Evolutionary conservation across 2,113 vertebrate species (phyloP).

Genomic region (Ictalurus punctatus): DNA sequence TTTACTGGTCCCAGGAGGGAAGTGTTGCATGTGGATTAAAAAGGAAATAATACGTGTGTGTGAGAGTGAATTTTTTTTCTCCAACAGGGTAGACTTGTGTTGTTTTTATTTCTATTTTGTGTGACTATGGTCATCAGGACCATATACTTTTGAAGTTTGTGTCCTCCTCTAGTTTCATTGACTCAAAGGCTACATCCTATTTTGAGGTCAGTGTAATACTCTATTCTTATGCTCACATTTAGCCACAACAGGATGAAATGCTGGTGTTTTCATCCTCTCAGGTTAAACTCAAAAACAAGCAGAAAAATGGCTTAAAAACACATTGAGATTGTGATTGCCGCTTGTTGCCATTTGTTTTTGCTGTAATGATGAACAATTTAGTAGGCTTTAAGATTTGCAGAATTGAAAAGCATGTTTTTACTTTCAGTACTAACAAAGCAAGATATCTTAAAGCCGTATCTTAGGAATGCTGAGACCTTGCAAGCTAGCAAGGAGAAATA

Average conservation of each 20-base stretch:
- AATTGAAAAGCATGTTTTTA: neutral
- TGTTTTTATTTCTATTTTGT: neutral
- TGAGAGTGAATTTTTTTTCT: neutral
- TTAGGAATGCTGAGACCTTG: neutral
- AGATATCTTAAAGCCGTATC: neutral
- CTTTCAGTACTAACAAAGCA: neutral
- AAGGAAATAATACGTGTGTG: neutral
- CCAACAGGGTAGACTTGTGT: neutral
- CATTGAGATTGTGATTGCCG: neutral
- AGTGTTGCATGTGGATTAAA: neutral
- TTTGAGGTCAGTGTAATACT: neutral
- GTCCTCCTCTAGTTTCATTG: neutral
- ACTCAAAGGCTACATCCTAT: conserved; percentile 7
- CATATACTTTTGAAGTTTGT: neutral
- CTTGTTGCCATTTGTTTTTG: neutral
- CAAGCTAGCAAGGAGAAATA: neutral
- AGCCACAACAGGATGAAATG: conserved; percentile 13
- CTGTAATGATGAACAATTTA: neutral
- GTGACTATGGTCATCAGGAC: neutral
- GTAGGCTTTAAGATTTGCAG: neutral
- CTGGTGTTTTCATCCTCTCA: conserved; percentile 4
- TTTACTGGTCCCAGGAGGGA: neutral
- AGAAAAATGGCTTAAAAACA: neutral
- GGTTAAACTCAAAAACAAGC: neutral
- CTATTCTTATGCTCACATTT: conserved; percentile 20